Base-by-base conservation (phyloP, 2,888 invertebrate species). In the Camptogramma bilineatum region DNA sequence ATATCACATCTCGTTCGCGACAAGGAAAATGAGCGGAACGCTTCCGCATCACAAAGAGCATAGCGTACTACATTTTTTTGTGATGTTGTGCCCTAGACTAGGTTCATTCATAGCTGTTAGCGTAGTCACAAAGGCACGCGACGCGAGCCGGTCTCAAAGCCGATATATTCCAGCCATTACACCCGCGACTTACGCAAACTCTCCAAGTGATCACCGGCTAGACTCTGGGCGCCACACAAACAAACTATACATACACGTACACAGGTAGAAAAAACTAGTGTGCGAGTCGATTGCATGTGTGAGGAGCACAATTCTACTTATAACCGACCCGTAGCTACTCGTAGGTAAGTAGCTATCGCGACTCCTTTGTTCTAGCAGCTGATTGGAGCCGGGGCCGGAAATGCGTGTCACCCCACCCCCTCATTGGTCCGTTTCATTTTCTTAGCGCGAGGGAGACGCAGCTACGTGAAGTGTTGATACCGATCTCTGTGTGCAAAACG, bases 321-420 rank as follows among this genome's bases (percentile, higher is more conserved):
- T 76, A 84, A 81, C 70, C 85, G 87, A 87, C 88, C 87, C 88
- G 82, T 89, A 90, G 91, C 88, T 91, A 90, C 89, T 91, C 82
- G 86, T 91, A 90, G 85, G 87, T 87, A 86, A 92, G 91, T 92
- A 92, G 93, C 91, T 90, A 91, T 89, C 90, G 86, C 88, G 85
- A 85, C 83, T 91, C 93, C 88, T 91, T 93, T 93, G 93, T 93
- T 93, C 93, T 93, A 93, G 91, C 92, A 93, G 93, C 93, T 93
- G 93, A 93, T 93, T 93, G 93, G 93, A 93, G 92, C 88, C 87
- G 88, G 86, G 90, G 85, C 91, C 91, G 93, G 93, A 93, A 92
- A 91, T 93, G 93, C 93, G 93, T 93, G 88, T 91, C 91, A 91
- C 91, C 90, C 91, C 92, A 87, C 93, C 93, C 93, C 91, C 91